Percentiles rank a stretch among this genome's conserved stretches.
Conservation (phyloP, 1,140 invertebrate species). For the Zaprionus ornatus region DNA sequence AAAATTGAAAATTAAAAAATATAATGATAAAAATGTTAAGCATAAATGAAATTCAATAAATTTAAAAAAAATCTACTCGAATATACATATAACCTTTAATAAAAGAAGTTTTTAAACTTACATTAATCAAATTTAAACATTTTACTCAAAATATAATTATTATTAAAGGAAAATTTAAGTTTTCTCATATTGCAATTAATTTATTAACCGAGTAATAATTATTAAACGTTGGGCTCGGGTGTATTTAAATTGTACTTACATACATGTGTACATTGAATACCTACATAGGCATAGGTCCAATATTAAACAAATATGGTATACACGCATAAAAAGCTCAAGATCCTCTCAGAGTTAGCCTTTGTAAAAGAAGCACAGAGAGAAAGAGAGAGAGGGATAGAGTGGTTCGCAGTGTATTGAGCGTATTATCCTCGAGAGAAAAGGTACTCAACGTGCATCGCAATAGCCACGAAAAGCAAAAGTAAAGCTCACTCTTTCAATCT, state of each 20-base stretch:
- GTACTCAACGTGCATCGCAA: conserved; percentile 37
- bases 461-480: conserved; percentile 63
- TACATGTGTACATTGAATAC: not conserved
- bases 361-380: not conserved
- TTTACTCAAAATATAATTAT: too few species aligned
- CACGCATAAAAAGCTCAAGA: conserved; percentile 5
- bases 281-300: not conserved
- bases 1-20: not conserved
- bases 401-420: not conserved
- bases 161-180: too few species aligned
- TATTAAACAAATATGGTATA: not conserved
- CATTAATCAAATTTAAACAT: too few species aligned
- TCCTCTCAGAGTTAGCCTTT: conserved; percentile 8
- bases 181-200: too few species aligned
- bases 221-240: not conserved
- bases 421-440: not conserved
- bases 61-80: too few species aligned
- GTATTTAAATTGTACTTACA: not conserved
- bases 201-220: not conserved
- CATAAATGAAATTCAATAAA: too few species aligned
- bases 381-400: not conserved
- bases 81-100: too few species aligned
- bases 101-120: too few species aligned
- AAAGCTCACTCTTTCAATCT: conserved; percentile 34
- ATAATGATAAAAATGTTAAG: not conserved